A percentile compares a stretch with the other conserved stretches of the same genome.
phyloP scores from a whole-genome alignment of 1,140 invertebrate species.

The Ridgeia piscesae region DNA sequence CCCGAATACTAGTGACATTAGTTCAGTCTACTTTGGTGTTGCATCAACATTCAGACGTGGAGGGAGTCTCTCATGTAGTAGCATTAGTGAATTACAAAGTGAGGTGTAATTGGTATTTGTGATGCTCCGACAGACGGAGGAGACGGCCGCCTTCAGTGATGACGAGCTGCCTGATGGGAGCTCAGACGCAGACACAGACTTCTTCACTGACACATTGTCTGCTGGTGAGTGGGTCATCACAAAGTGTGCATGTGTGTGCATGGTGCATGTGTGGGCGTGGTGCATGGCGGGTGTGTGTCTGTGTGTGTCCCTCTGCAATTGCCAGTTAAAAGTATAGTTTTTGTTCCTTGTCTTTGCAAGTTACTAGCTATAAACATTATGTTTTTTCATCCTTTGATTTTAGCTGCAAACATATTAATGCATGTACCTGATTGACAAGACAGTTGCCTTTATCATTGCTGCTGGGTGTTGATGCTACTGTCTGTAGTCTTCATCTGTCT shows the following conservation, averaged over 20 bases:
- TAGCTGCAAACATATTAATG: background rate
- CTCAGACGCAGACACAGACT: conserved; percentile 79
- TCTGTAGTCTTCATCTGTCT: background rate
- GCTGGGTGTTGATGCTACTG: background rate
- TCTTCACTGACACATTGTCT: conserved; percentile 59
- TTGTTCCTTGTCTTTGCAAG: background rate
- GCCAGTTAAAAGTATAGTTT: background rate
- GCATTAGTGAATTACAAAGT: too few relatives aligned
- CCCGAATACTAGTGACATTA: background rate
- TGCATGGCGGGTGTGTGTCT: background rate
- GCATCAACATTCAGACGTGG: too few relatives aligned
- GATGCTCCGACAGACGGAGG: background rate
- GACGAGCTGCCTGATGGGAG: conserved; percentile 76
- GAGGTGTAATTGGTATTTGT: background rate
- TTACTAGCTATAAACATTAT: background rate
- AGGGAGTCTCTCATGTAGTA: too few relatives aligned
- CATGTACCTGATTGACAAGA: background rate
- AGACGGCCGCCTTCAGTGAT: conserved; percentile 58
- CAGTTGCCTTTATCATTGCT: background rate
- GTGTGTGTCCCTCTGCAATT: background rate
- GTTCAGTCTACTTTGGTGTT: too few relatives aligned
- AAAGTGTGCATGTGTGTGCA: background rate
- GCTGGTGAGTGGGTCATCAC: background rate
- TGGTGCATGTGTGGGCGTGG: background rate
- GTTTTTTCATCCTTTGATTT: background rate